Evolutionary conservation across 2,888 invertebrate genomes (phyloP), one percentile per base, ranked within the genome.

Genomic region (Odontomyia ornata): DNA sequence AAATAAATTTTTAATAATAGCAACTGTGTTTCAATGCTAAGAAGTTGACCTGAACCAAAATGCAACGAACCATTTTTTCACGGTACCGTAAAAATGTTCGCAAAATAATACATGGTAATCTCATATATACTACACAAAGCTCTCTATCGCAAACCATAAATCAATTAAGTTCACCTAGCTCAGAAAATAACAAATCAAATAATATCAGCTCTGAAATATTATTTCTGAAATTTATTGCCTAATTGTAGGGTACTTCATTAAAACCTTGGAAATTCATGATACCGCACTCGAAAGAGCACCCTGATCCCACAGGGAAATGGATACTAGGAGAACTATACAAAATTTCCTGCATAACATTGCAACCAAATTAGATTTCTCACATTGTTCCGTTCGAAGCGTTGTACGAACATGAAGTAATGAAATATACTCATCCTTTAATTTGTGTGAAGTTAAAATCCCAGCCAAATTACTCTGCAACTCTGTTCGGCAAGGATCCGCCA

Each of bases 1-100:
- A 73, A 57, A 73, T 73, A 73, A 30, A 73, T 60, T 30, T 72
- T 27, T 73, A 73, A 60, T 57, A 36, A 9, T 36, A 36, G 9
- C n/a, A 36, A 36, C 5, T 36, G 36, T 9, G 36, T 36, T 36
- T 36, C 36, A 36, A 36, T 36, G 9, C 9, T 36, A n/a, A n/a
- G n/a, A n/a, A n/a, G n/a, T n/a, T n/a, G n/a, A n/a, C n/a, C n/a
- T n/a, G n/a, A n/a, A n/a, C n/a, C n/a, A n/a, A n/a, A n/a, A n/a
- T n/a, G n/a, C n/a, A n/a, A n/a, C n/a, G n/a, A n/a, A n/a, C n/a
- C n/a, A n/a, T n/a, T n/a, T n/a, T n/a, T n/a, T n/a, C n/a, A n/a
- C n/a, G n/a, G n/a, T n/a, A n/a, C n/a, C n/a, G n/a, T n/a, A n/a
- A n/a, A n/a, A n/a, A n/a, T n/a, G n/a, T n/a, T n/a, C n/a, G n/a